Percentiles rank a stretch among this genome's conserved stretches.
Conservation (phyloP, 2,113 vertebrate species). For the Myiozetetes cayanensis region DNA sequence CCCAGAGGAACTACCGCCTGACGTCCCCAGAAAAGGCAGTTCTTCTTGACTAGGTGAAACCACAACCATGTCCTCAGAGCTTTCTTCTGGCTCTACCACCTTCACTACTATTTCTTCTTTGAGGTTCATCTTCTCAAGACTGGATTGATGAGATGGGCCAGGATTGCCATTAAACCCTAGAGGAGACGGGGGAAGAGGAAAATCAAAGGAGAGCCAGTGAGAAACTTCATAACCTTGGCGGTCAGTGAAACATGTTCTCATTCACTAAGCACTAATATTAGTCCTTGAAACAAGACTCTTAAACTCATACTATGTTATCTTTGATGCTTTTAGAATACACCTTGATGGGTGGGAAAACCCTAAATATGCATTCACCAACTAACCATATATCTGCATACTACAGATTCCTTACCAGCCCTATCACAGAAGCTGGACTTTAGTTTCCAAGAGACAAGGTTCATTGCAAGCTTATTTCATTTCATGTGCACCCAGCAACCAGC, state of each 20-base stretch:
- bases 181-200: background rate
- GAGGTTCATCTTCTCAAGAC: conserved; percentile 49
- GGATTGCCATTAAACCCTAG: conserved; percentile 59
- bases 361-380: background rate
- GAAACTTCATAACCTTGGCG: background rate
- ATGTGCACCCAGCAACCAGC: fast-evolving
- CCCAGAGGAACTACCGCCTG: background rate
- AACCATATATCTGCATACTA: background rate
- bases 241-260: background rate
- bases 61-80: conserved; percentile 59
- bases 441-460: background rate
- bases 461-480: background rate
- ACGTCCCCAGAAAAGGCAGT: conserved; percentile 42
- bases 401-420: background rate
- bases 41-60: conserved; percentile 65
- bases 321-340: background rate
- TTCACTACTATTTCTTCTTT: conserved; percentile 73
- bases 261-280: background rate
- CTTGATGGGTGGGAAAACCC: fast-evolving
- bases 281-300: background rate
- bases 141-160: conserved; percentile 56
- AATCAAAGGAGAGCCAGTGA: background rate
- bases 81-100: conserved; percentile 68
- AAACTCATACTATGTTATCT: background rate
- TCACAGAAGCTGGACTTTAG: background rate